A percentile compares a stretch with the other conserved stretches of the same genome.
These are phyloP conservation scores for Drosophila mimetica DNA, from an alignment of 2,888 invertebrate genomes.

Conservation along the genomic window DNA sequence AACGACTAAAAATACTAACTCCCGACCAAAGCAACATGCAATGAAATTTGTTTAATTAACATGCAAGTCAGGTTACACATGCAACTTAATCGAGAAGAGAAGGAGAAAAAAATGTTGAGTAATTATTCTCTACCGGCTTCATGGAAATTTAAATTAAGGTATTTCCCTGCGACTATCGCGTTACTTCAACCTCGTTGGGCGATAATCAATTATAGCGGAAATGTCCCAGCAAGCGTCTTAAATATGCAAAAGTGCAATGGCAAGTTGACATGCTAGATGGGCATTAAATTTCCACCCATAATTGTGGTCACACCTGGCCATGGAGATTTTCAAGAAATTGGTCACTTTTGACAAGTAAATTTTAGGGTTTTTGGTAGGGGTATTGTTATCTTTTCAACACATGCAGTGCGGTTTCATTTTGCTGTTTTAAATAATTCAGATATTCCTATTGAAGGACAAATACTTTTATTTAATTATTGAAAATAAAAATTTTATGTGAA, in stretches of 20 bases:
- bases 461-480: too few species aligned
- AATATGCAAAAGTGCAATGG: constrained; percentile 41
- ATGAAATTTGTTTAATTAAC: constrained; percentile 44
- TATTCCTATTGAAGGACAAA: too few species aligned
- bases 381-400: background rate
- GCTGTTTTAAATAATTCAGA: too few species aligned
- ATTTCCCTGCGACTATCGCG: constrained; percentile 7
- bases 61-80: constrained; percentile 28
- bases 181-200: constrained; percentile 9
- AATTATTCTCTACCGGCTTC: constrained; percentile 35
- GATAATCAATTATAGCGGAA: constrained; percentile 60
- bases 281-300: constrained; percentile 8
- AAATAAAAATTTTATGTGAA: too few species aligned
- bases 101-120: constrained; percentile 27
- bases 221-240: constrained; percentile 58
- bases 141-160: constrained; percentile 42
- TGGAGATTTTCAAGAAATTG: background rate
- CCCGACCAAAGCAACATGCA: constrained; percentile 62
- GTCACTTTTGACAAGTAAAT: constrained; percentile 1
- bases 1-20: constrained; percentile 19
- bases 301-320: constrained; percentile 17
- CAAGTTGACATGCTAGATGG: constrained; percentile 40
- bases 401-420: too few species aligned
- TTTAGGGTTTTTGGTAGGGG: too few species aligned
- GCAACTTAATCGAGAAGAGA: constrained; percentile 1